Conservation (phyloP, 2,797 vertebrate species). For the Crocidura indochinensis region DNA sequence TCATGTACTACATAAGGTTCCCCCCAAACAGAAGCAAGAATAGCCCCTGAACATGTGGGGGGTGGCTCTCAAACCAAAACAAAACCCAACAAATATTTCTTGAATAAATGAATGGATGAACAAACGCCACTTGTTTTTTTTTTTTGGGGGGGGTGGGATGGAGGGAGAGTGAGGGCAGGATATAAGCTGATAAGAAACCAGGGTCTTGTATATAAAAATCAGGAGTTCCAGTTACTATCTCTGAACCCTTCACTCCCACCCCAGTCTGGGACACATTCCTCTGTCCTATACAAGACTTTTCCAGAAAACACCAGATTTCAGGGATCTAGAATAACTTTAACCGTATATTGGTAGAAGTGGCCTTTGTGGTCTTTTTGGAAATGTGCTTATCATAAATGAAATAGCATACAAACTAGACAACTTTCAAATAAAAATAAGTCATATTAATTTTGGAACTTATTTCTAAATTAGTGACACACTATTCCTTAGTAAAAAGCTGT, state of each 20-base stretch:
- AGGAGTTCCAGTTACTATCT: neutral
- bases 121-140: conserved; percentile 8
- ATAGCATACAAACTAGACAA: neutral
- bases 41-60: too few species aligned
- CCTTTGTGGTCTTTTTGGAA: conserved; percentile 6
- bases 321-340: neutral
- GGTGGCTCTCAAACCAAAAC: too few species aligned
- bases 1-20: too few species aligned
- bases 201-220: too few species aligned
- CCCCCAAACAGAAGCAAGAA: too few species aligned
- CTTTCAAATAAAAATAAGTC: conserved; percentile 17
- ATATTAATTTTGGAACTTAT: conserved; percentile 2
- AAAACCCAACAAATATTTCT: neutral
- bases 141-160: neutral
- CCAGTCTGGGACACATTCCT: neutral
- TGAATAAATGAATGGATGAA: conserved; percentile 30
- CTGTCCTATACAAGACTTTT: neutral
- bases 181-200: neutral
- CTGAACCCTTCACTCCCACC: neutral
- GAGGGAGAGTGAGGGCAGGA: neutral
- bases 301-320: neutral
- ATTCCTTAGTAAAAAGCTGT: neutral
- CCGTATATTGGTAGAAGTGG: neutral
- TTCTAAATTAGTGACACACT: neutral
- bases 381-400: neutral